Evolutionary conservation across 2,113 vertebrate species (phyloP).

Genomic region (Plectropomus leopardus): DNA sequence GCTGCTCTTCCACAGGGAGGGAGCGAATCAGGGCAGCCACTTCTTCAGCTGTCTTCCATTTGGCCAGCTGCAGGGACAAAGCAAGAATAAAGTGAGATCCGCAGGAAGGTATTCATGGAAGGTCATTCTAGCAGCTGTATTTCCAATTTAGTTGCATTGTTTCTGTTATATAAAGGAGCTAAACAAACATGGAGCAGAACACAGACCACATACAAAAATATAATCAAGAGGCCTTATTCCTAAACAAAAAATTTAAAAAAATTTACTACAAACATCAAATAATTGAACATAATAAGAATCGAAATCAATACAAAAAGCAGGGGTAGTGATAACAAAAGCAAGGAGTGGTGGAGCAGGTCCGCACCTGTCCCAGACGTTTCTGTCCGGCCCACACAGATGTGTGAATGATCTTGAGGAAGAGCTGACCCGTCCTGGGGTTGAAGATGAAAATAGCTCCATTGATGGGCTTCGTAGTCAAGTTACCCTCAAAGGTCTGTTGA

Average conservation of each 20-base stretch:
- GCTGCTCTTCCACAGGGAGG: constrained; percentile 98
- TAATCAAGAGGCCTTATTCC: not conserved
- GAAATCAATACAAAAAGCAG: not conserved
- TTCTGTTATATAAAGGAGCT: not conserved
- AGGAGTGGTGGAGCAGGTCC: not conserved
- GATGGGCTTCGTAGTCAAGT: constrained; percentile 99
- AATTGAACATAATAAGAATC: not conserved
- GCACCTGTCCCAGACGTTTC: constrained; percentile 98
- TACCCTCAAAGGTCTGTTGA: constrained; percentile 97
- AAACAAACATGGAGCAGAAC: too few species aligned
- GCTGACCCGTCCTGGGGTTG: constrained; percentile 98
- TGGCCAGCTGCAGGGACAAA: constrained; percentile 89
- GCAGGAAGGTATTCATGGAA: not conserved
- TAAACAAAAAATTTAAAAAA: not conserved
- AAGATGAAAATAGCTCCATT: constrained; percentile 99
- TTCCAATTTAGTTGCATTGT: not conserved
- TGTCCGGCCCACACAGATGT: constrained; percentile 99
- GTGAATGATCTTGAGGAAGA: constrained; percentile 99
- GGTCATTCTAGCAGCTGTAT: not conserved
- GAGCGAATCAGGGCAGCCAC: constrained; percentile 98
- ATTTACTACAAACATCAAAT: too few species aligned
- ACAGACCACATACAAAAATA: too few species aligned
- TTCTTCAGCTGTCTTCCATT: constrained; percentile 99
- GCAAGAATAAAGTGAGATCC: not conserved
- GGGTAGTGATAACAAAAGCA: too few species aligned